A percentile compares a stretch with the other conserved stretches of the same genome.
These are phyloP conservation scores for Polyommatus icarus DNA, from an alignment of 2,888 invertebrate species.

Conservation along the genomic window DNA sequence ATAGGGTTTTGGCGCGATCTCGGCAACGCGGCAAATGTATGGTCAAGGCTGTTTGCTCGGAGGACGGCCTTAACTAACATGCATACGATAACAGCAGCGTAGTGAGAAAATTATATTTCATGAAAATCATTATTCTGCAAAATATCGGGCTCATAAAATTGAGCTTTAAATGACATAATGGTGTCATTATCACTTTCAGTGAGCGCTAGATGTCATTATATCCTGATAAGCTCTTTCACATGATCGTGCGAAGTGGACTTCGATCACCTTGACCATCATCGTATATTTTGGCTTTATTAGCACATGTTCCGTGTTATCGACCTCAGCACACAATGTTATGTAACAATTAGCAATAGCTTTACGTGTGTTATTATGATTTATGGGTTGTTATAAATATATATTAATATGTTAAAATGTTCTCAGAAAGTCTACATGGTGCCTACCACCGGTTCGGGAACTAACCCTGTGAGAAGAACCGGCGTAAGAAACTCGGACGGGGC, in stretches of 20 bases:
- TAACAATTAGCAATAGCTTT: background rate
- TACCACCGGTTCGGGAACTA: too few species aligned
- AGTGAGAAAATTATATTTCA: too few species aligned
- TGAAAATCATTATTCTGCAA: background rate
- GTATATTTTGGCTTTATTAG: background rate
- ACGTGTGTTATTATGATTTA: background rate
- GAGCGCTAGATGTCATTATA: background rate
- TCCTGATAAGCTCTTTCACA: background rate
- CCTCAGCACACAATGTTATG: background rate
- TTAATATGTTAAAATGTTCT: too few species aligned
- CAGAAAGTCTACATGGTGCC: too few species aligned
- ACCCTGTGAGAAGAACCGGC: too few species aligned
- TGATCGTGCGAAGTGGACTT: background rate
- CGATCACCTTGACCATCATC: slow-evolving; percentile 4
- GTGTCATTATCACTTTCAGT: background rate
- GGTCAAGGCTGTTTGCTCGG: too few species aligned
- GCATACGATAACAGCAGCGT: too few species aligned
- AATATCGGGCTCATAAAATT: background rate
- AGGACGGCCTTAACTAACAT: too few species aligned
- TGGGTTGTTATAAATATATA: background rate
- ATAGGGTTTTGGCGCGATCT: too few species aligned
- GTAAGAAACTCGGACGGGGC: too few species aligned
- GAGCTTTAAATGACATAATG: background rate
- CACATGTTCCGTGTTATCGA: background rate
- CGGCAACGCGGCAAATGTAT: too few species aligned